phyloP scores from a whole-genome alignment of 1,140 invertebrate species.

The Penaeus indicus region DNA sequence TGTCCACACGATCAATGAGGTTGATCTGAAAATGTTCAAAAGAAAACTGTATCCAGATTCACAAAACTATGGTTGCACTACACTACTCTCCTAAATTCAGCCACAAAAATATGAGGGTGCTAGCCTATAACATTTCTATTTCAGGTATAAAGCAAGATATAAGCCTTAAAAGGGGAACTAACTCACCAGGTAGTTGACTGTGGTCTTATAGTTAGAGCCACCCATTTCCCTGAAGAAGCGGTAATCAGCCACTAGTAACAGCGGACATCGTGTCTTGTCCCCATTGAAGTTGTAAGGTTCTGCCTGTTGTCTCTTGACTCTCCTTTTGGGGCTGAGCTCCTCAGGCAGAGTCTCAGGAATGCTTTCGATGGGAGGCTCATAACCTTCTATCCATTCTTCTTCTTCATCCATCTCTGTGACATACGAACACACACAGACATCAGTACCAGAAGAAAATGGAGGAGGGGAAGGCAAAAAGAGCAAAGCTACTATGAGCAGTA shows the following conservation, averaged over 20 bases:
- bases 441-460: background rate
- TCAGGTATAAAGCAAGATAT: constrained; percentile 29
- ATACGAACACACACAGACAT: background rate
- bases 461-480: too few species aligned
- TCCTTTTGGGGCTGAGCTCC: constrained; percentile 12
- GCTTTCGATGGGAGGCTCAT: constrained; percentile 33
- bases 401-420: constrained; percentile 36
- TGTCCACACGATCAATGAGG: constrained; percentile 92
- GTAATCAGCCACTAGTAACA: constrained; percentile 93
- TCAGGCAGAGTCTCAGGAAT: constrained; percentile 11
- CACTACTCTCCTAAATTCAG: background rate
- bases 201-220: constrained; percentile 90
- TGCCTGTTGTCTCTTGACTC: constrained; percentile 55
- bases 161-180: background rate
- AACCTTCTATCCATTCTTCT: constrained; percentile 51
- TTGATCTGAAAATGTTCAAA: constrained; percentile 80
- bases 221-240: constrained; percentile 96
- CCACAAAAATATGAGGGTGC: background rate
- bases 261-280: constrained; percentile 78
- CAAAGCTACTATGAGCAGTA: too few species aligned
- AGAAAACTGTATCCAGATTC: too few species aligned
- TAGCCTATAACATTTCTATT: too few species aligned
- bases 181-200: constrained; percentile 92
- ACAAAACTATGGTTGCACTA: background rate
- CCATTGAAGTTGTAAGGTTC: constrained; percentile 55